Evolutionary conservation across 2,113 vertebrate genomes (phyloP).

Genomic region (Neogale vison): DNA sequence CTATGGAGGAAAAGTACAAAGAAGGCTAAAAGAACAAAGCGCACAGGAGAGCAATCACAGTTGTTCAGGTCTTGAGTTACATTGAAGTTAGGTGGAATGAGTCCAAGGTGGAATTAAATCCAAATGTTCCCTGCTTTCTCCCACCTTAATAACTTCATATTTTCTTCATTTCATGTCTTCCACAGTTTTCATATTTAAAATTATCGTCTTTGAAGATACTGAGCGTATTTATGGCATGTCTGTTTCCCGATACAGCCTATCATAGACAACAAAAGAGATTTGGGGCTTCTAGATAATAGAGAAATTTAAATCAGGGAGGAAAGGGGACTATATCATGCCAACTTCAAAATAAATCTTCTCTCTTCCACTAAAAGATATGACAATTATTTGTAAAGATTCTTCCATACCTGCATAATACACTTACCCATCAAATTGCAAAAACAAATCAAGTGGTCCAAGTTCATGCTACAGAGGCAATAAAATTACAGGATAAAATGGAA

Average conservation of each 20-base stretch:
- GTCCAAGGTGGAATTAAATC: slow-evolving; percentile 75
- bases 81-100: slow-evolving; percentile 60
- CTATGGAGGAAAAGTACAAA: slow-evolving; percentile 53
- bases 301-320: slow-evolving; percentile 62
- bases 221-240: slow-evolving; percentile 41
- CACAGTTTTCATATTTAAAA: slow-evolving; percentile 54
- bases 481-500: background rate
- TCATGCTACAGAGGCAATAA: background rate
- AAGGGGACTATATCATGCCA: background rate
- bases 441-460: background rate
- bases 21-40: slow-evolving; percentile 21
- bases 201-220: slow-evolving; percentile 61
- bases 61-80: slow-evolving; percentile 54
- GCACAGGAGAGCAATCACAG: slow-evolving; percentile 27
- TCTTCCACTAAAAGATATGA: slow-evolving; percentile 24
- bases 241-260: slow-evolving; percentile 66
- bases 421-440: background rate
- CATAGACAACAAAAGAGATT: slow-evolving; percentile 48
- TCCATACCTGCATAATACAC: background rate
- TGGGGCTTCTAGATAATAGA: slow-evolving; percentile 49
- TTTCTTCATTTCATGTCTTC: slow-evolving; percentile 63
- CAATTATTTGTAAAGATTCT: slow-evolving; percentile 35
- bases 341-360: slow-evolving; percentile 57
- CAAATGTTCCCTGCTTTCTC: slow-evolving; percentile 78
- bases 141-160: slow-evolving; percentile 56